Evolutionary conservation across 2,888 invertebrate species (phyloP), one percentile per base, ranked within the genome.

Genomic region (Pterostichus niger): DNA sequence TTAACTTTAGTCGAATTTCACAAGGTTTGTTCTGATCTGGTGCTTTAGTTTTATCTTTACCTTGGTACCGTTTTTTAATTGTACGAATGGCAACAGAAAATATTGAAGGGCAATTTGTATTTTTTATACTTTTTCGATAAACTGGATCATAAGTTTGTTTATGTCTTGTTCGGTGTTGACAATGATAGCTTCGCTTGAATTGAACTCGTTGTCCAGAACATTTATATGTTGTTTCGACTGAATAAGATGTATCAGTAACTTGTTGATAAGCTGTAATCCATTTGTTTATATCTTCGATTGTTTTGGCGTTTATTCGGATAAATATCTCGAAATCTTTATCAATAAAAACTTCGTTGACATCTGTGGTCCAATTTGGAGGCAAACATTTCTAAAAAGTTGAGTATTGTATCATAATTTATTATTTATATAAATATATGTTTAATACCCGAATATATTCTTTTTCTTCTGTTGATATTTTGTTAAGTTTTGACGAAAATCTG

Each of bases 101-200:
- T 0, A 11, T 54, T 0, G 85, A 80, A 11, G 83, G 84, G 24
- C 85, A 85, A 59, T 85, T 85, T 10, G 82, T 85, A 49, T 85
- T 84, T 82, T 68, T 84, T 0, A 83, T 84, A 3, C 73, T 33
- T 10, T 71, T 82, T 0, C 76, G 15, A 10, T 64, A n/a, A 13
- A 71, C n/a, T 10, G 84, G 77, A 35, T 83, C 46, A 17, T 84
- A 84, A 0, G 49, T 52, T 1, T 44, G 11, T 7, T 33, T 46
- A 73, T 49, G 40, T 59, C 71, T 33, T 7, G 85, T 85, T 15
- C 80, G 78, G 61, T 84, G 85, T 15, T 83, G 84, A 64, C 84
- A 85, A 44, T 84, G 44, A 7, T 83, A 68, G 4, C 78, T 17
- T 64, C 84, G 83, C 75, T 84, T 84, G 46, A 84, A 85, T 15